phyloP scores from a whole-genome alignment of 2,888 invertebrate genomes.

The Chouioia cunea region DNA sequence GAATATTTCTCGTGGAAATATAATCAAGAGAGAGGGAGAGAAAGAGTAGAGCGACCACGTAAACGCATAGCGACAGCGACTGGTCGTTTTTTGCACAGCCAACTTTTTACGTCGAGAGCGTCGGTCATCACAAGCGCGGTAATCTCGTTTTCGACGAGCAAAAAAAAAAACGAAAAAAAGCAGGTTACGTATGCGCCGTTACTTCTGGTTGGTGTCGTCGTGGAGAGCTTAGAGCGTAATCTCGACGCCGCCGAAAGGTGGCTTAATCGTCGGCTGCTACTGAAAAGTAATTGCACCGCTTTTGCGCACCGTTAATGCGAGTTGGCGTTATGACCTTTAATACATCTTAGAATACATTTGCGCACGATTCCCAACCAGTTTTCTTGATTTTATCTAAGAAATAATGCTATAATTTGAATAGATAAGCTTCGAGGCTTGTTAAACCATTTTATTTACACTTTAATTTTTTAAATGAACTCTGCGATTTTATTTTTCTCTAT shows the following conservation, averaged over 20 bases:
- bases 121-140: slow-evolving; percentile 8
- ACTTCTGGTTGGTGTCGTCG: slow-evolving; percentile 13
- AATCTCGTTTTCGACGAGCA: slow-evolving; percentile 25
- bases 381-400: no score
- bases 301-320: no score
- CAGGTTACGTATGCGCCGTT: slow-evolving; percentile 7
- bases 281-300: slow-evolving; percentile 15
- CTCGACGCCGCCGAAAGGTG: slow-evolving; percentile 1
- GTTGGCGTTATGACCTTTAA: no score
- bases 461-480: no score
- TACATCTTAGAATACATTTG: no score
- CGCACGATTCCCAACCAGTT: no score
- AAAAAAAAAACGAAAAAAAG: background rate
- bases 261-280: slow-evolving; percentile 2
- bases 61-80: background rate
- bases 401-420: no score
- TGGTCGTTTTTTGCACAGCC: background rate
- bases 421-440: no score
- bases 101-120: background rate
- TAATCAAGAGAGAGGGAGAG: background rate
- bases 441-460: no score
- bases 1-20: slow-evolving; percentile 11
- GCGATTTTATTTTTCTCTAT: no score
- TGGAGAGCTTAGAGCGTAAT: slow-evolving; percentile 22
- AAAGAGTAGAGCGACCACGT: background rate